Evolutionary conservation across 2,797 vertebrate genomes (phyloP).

Genomic region (Acridotheres tristis): DNA sequence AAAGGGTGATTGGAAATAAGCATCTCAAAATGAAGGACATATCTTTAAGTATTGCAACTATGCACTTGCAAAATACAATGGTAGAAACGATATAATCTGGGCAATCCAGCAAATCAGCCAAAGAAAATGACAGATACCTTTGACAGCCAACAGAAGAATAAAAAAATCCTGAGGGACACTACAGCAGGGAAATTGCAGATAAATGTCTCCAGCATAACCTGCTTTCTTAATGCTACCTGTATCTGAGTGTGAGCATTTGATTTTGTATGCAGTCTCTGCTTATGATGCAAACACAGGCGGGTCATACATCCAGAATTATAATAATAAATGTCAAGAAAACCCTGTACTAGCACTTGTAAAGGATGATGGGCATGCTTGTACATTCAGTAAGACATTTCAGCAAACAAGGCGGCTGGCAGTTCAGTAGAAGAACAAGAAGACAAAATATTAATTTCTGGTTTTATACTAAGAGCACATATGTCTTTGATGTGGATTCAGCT

Average conservation of each 20-base stretch:
- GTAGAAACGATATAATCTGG: neutral
- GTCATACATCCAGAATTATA: neutral
- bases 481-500: neutral
- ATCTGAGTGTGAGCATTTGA: neutral
- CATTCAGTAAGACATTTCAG: neutral
- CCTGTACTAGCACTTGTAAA: neutral
- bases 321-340: neutral
- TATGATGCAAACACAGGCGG: neutral
- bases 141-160: neutral
- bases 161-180: neutral
- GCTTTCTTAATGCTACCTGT: neutral
- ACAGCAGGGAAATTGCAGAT: neutral
- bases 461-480: neutral
- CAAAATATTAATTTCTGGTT: neutral
- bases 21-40: neutral
- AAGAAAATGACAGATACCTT: neutral
- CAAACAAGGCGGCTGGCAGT: neutral
- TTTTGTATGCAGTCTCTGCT: neutral
- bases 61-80: neutral
- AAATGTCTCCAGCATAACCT: neutral
- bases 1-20: neutral
- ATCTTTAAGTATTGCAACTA: neutral
- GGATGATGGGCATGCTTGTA: neutral
- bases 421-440: neutral
- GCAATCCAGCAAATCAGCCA: neutral